Evolutionary conservation across 2,797 vertebrate genomes (phyloP).

Genomic region (Semaprochilodus insignis): DNA sequence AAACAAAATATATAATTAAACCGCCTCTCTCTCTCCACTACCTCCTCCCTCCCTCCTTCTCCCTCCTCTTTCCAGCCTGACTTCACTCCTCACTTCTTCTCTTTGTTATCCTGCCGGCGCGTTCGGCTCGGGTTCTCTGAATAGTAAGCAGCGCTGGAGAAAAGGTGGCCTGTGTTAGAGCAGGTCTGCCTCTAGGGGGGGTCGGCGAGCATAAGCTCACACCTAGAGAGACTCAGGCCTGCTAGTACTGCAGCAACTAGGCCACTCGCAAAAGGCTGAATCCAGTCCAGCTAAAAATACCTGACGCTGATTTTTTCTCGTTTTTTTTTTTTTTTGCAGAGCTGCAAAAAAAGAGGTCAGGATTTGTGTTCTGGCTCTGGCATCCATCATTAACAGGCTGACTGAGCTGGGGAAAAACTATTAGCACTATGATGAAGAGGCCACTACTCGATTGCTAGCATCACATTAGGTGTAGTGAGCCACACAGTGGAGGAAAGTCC

Average conservation of each 20-base stretch:
- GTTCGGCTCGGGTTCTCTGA: slow-evolving; percentile 51
- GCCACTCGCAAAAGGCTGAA: slow-evolving; percentile 68
- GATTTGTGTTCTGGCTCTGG: slow-evolving; percentile 77
- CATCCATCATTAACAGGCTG: slow-evolving; percentile 86
- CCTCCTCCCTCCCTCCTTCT: slow-evolving; percentile 42
- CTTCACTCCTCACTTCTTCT: slow-evolving; percentile 25
- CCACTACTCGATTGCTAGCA: slow-evolving; percentile 53
- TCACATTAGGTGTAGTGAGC: slow-evolving; percentile 41
- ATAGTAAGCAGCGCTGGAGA: slow-evolving; percentile 60
- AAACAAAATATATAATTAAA: slow-evolving; percentile 66
- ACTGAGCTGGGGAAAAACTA: slow-evolving; percentile 71
- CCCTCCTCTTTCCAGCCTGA: slow-evolving; percentile 43
- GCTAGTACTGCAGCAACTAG: slow-evolving; percentile 63
- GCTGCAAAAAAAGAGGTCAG: slow-evolving; percentile 84
- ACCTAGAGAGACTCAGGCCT: slow-evolving; percentile 57
- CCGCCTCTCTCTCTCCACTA: slow-evolving; percentile 58
- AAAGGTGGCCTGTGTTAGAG: slow-evolving; percentile 61
- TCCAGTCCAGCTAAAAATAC: slow-evolving; percentile 75
- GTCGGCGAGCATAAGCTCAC: slow-evolving; percentile 61
- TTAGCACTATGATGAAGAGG: slow-evolving; percentile 82
- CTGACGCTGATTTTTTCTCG: slow-evolving; percentile 50
- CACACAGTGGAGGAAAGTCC: slow-evolving; percentile 8
- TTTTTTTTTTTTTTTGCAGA: slow-evolving; percentile 63
- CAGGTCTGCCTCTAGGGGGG: slow-evolving; percentile 68
- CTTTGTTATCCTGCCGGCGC: slow-evolving; percentile 3